Evolutionary conservation across 2,113 vertebrate genomes (phyloP).

Genomic region (Chamaea fasciata): DNA sequence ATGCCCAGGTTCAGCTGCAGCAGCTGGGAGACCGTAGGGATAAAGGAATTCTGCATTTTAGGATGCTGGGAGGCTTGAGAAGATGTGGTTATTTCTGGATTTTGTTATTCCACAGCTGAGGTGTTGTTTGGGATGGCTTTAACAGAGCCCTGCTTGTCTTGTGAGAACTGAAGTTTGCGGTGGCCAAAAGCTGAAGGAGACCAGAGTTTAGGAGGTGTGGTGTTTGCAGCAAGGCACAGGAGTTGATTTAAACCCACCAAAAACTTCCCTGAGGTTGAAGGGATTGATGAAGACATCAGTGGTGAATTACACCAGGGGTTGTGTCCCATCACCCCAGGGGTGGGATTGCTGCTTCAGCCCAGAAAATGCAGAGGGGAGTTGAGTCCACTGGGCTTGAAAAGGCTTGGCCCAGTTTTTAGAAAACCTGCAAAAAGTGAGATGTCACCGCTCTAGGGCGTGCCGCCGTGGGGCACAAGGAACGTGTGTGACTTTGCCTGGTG

Average conservation of each 20-base stretch:
- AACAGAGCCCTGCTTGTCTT: not conserved
- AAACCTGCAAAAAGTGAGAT: not conserved
- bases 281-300: not conserved
- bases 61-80: not conserved
- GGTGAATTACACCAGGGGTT: not conserved
- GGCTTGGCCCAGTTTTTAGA: not conserved
- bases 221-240: not conserved
- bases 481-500: not conserved
- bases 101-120: not conserved
- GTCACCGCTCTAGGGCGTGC: accelerated
- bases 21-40: not conserved
- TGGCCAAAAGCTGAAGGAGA: not conserved
- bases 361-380: not conserved
- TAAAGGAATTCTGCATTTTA: not conserved
- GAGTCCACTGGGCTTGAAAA: not conserved
- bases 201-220: not conserved
- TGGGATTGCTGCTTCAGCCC: not conserved
- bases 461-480: not conserved
- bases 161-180: not conserved
- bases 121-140: not conserved
- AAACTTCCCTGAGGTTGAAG: not conserved
- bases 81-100: not conserved
- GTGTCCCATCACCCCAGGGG: not conserved
- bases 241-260: not conserved
- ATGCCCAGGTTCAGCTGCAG: not conserved